Conservation (phyloP, 2,888 invertebrate species). For the Netelia melanura region DNA sequence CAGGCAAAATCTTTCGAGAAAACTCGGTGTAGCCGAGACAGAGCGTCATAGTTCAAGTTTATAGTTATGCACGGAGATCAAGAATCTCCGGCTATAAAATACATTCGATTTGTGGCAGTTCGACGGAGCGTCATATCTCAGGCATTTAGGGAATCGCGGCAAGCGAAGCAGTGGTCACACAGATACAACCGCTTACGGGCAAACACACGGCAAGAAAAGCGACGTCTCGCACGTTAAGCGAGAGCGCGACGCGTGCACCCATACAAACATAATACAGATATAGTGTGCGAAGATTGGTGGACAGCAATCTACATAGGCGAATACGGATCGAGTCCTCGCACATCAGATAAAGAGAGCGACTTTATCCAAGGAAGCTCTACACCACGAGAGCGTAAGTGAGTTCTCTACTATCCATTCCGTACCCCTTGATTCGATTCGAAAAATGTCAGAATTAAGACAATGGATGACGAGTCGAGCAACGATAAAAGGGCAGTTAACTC, state of each 20-base stretch:
- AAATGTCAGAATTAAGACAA: slow-evolving; percentile 43
- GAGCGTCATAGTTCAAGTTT: slow-evolving; percentile 52
- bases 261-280: neutral
- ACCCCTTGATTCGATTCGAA: slow-evolving; percentile 43
- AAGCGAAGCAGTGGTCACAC: slow-evolving; percentile 14
- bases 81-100: neutral
- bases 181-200: neutral
- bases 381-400: slow-evolving; percentile 46
- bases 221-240: slow-evolving; percentile 1
- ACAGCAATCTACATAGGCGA: neutral
- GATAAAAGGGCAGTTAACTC: slow-evolving; percentile 50
- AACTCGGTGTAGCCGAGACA: slow-evolving; percentile 1
- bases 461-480: slow-evolving; percentile 35
- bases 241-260: neutral
- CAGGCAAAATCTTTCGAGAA: neutral
- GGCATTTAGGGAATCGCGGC: slow-evolving; percentile 1
- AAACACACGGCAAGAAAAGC: neutral
- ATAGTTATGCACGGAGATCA: neutral
- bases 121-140: slow-evolving; percentile 49
- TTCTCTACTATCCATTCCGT: slow-evolving; percentile 56
- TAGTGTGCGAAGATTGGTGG: neutral
- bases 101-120: too few species aligned
- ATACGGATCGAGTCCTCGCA: neutral
- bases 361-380: slow-evolving; percentile 9
- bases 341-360: slow-evolving; percentile 8